Evolutionary conservation across 2,113 vertebrate species (phyloP), one percentile per base, ranked within the genome.

Genomic region (Rhabdomys dilectus): DNA sequence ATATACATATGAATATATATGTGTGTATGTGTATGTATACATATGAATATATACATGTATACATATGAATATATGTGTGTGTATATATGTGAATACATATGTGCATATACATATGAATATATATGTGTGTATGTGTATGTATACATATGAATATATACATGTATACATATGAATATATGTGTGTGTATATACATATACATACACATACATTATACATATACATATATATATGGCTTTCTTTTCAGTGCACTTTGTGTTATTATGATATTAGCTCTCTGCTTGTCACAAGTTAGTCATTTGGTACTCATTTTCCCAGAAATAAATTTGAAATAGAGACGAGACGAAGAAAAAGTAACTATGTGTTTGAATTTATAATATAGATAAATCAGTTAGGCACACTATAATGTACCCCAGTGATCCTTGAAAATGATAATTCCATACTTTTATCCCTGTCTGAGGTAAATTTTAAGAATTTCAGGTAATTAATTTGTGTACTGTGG

Each of bases 241-340:
- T 72, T 34, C 60, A 76, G 2, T 48, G 19, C 0, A 62, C 8
- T 81, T 70, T 70, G 81, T 68, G 4, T 70, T n/a, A 70, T 22
- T 68, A 51, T 84, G 87, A 76, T 7, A 78, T 88, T 80, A 62
- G 36, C 9, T 73, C 39, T 76, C 15, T 60, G 29, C 16, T 73
- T 76, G 24, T 31, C 31, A 42, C 75, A 66, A 95, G 92, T 42
- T 72, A 45, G 48, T 48, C 51, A 75, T 95, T 95, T 58, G 86
- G 39, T 89, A 15, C 76, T 53, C 42, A 89, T 62, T 93, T 95
- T 21, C 58, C 48, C n/a, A 16, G 60, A 94, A 95, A 94, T 51
- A 91, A 96, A 86, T 3, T 10, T 89, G 70, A 77, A 24, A 70
- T 48, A 91, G 9, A 60, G 60, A 76, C 64, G 34, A 85, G 17